Evolutionary conservation across 2,113 vertebrate species (phyloP).

Genomic region (Dascyllus trimaculatus): DNA sequence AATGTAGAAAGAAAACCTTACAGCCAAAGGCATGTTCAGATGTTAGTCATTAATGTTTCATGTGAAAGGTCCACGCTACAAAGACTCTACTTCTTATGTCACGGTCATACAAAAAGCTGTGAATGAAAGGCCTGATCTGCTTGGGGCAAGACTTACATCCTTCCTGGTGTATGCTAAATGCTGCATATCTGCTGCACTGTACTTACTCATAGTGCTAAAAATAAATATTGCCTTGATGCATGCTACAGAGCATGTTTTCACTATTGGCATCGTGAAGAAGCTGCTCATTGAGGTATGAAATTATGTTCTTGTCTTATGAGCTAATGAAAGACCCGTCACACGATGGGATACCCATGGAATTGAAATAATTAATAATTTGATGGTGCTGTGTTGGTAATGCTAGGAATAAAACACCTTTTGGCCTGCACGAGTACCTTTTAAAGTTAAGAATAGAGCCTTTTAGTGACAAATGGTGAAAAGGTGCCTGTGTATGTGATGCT

Average conservation of each 20-base stretch:
- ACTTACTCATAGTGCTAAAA: constrained; percentile 4
- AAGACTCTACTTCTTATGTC: constrained; percentile 22
- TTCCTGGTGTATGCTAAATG: constrained; percentile 11
- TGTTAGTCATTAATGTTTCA: constrained; percentile 25
- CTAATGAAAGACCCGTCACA: constrained; percentile 53
- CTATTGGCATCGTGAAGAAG: constrained; percentile 2
- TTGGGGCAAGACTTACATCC: constrained; percentile 14
- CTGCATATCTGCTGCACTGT: background rate
- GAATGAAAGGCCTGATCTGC: constrained; percentile 34
- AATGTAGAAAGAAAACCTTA: background rate
- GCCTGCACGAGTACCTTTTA: background rate
- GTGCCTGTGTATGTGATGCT: too few species aligned
- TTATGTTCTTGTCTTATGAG: constrained; percentile 38
- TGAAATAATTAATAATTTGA: constrained; percentile 37
- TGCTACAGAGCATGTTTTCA: constrained; percentile 26
- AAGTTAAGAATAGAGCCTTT: background rate
- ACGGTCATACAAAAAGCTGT: constrained; percentile 27
- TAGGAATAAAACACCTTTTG: background rate
- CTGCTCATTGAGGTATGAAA: constrained; percentile 39
- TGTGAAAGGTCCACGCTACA: constrained; percentile 13
- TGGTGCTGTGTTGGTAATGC: constrained; percentile 7
- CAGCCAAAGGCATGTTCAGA: constrained; percentile 28
- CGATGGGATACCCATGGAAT: constrained; percentile 42
- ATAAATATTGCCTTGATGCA: constrained; percentile 41
- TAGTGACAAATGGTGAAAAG: too few species aligned